phyloP scores from a whole-genome alignment of 2,113 vertebrate genomes.

The Callipepla squamata region DNA sequence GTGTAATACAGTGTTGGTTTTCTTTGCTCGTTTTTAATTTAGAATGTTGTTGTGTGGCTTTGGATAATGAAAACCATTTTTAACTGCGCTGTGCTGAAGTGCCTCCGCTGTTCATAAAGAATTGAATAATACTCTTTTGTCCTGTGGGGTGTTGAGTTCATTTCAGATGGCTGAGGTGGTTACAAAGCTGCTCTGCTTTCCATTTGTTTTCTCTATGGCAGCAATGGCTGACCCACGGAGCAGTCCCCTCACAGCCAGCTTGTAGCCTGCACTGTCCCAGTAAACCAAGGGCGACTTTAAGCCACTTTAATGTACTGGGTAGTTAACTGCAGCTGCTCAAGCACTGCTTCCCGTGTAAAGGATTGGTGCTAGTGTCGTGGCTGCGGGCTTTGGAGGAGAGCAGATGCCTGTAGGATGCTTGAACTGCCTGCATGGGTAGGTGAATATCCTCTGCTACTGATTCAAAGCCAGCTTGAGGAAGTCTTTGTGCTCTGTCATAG shows the following conservation, averaged over 20 bases:
- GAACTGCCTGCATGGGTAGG: background rate
- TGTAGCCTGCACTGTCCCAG: background rate
- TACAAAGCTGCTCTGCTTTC: constrained; percentile 6
- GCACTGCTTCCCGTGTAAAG: background rate
- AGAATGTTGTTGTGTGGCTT: background rate
- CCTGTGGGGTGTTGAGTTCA: background rate
- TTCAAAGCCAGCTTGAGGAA: background rate
- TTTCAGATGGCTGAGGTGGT: constrained; percentile 16
- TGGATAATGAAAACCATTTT: constrained; percentile 8
- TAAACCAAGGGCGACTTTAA: background rate
- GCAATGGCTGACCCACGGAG: background rate
- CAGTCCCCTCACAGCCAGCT: background rate
- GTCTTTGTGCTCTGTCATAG: background rate
- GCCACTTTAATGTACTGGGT: background rate
- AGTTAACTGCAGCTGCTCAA: background rate
- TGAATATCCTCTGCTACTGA: background rate
- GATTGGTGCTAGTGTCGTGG: background rate
- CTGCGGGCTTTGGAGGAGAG: background rate
- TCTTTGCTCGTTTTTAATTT: background rate
- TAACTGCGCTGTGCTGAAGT: background rate
- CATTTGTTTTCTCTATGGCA: background rate
- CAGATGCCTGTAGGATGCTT: background rate
- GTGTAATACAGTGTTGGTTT: background rate
- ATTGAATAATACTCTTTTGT: constrained; percentile 27
- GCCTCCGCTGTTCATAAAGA: background rate